A percentile compares a stretch with the other conserved stretches of the same genome.
These are phyloP conservation scores for Poliocrania exsul DNA, from an alignment of 2,797 vertebrate genomes.

Conservation along the genomic window DNA sequence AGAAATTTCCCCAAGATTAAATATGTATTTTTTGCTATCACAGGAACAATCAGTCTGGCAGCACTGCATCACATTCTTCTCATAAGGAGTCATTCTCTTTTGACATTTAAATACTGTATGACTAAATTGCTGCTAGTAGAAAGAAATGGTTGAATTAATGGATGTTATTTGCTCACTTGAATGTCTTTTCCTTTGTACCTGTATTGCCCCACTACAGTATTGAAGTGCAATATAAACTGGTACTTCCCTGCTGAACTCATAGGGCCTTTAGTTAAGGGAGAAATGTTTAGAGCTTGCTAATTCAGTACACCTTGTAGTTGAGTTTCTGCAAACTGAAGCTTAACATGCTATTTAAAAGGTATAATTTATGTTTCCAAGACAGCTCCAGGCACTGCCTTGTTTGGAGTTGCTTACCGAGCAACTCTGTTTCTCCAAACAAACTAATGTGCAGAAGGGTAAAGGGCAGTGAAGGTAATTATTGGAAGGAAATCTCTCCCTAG, in stretches of 20 bases:
- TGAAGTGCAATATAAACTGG: not conserved
- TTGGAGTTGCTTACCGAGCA: conserved; percentile 72
- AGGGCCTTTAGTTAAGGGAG: not conserved
- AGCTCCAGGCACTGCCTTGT: conserved; percentile 70
- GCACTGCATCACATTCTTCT: not conserved
- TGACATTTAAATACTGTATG: not conserved
- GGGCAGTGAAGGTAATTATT: conserved; percentile 77
- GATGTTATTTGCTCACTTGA: not conserved
- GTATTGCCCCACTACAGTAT: not conserved
- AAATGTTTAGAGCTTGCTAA: not conserved
- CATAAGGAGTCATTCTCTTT: not conserved
- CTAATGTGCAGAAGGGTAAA: conserved; percentile 73
- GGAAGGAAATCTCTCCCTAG: conserved; percentile 79
- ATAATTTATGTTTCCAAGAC: conserved; percentile 67
- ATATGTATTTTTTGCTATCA: not conserved
- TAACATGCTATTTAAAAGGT: conserved; percentile 48
- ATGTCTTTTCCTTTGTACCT: not conserved
- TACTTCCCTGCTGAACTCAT: not conserved
- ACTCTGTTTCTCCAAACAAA: conserved; percentile 75
- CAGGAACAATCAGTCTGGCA: conserved; percentile 2
- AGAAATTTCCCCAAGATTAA: conserved; percentile 4
- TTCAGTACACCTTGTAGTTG: not conserved
- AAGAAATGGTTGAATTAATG: not conserved
- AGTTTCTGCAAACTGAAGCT: conserved; percentile 31
- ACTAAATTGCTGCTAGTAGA: not conserved